These are phyloP conservation scores for Drosophila kohkoa DNA, from an alignment of 1,140 invertebrate genomes.

Conservation along the genomic window DNA sequence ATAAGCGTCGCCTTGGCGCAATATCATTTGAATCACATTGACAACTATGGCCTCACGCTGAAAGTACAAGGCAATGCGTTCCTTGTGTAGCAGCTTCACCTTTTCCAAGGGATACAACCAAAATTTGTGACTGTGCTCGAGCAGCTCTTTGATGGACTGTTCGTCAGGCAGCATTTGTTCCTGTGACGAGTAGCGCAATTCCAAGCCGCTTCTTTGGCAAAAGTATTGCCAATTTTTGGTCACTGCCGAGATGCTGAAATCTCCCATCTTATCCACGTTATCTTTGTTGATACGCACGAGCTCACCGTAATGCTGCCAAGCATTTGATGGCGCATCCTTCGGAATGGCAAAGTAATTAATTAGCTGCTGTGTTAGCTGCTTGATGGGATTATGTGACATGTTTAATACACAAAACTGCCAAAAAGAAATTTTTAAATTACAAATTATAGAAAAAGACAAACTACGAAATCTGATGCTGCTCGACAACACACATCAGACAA, in stretches of 20 bases:
- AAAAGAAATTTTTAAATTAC: background rate
- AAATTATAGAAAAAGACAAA: background rate
- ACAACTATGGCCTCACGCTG: slow-evolving; percentile 46
- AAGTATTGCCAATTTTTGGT: slow-evolving; percentile 44
- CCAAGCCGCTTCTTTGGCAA: slow-evolving; percentile 1
- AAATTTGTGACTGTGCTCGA: slow-evolving; percentile 27
- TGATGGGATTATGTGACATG: slow-evolving; percentile 34
- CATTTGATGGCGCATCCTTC: background rate
- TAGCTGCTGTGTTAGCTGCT: slow-evolving; percentile 29
- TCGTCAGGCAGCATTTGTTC: slow-evolving; percentile 28
- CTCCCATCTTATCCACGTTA: slow-evolving; percentile 24
- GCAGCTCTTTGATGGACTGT: slow-evolving; percentile 17
- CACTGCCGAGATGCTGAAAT: slow-evolving; percentile 45
- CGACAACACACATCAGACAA: background rate
- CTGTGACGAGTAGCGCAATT: background rate
- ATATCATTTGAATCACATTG: slow-evolving; percentile 32
- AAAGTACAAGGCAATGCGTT: slow-evolving; percentile 52
- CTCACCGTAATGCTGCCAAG: slow-evolving; percentile 46
- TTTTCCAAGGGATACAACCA: slow-evolving; percentile 48
- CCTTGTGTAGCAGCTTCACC: background rate
- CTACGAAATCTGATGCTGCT: background rate
- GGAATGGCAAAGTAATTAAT: slow-evolving; percentile 38
- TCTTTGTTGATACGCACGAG: slow-evolving; percentile 50
- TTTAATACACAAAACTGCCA: background rate
- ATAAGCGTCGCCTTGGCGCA: slow-evolving; percentile 27